Percentiles rank a stretch among this genome's conserved stretches.
Evolutionary conservation across 2,888 invertebrate genomes (phyloP).

Genomic region (Drosophila antonietae): DNA sequence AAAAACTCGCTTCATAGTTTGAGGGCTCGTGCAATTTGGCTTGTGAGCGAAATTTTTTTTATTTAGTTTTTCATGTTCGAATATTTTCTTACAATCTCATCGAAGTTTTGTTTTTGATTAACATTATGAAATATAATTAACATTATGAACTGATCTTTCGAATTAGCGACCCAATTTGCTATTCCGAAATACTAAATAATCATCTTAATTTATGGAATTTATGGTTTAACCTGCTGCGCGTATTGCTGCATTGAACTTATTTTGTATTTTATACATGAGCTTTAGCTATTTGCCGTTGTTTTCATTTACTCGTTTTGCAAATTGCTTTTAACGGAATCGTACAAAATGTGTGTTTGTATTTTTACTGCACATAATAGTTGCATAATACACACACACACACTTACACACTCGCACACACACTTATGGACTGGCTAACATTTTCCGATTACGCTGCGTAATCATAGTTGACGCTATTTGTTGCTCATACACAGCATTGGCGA

Average conservation of each 20-base stretch:
- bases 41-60: not conserved
- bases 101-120: not conserved
- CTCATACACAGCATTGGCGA: constrained; percentile 68
- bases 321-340: constrained; percentile 51
- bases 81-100: not conserved
- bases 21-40: too few relatives aligned
- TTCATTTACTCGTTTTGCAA: constrained; percentile 27
- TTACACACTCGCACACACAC: not conserved
- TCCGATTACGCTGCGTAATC: constrained; percentile 31
- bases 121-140: not conserved
- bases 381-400: constrained; percentile 6
- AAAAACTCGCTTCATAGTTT: not conserved
- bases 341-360: constrained; percentile 43
- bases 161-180: not conserved
- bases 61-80: not conserved
- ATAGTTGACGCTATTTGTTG: constrained; percentile 31
- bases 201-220: not conserved
- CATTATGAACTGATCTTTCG: not conserved
- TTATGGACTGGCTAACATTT: constrained; percentile 4
- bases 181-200: not conserved
- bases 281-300: constrained; percentile 12
- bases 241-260: not conserved
- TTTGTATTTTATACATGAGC: too few relatives aligned
- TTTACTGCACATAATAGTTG: constrained; percentile 24
- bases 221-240: too few relatives aligned